Evolutionary conservation across 2,797 vertebrate species (phyloP).

Genomic region (Apogon talboti): DNA sequence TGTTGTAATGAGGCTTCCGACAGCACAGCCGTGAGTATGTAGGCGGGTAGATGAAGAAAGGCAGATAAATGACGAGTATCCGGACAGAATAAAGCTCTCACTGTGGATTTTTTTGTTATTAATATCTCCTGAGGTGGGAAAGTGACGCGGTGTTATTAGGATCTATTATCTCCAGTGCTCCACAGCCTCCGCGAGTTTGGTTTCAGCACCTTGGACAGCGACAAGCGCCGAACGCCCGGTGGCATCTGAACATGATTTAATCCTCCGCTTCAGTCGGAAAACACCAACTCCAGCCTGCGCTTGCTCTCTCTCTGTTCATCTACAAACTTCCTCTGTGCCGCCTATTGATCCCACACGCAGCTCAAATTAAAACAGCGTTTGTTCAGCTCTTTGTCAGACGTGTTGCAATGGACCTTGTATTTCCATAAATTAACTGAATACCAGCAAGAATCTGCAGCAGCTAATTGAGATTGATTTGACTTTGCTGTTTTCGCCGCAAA

Average conservation of each 20-base stretch:
- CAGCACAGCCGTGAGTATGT: slow-evolving; percentile 54
- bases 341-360: neutral
- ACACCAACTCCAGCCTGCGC: slow-evolving; percentile 23
- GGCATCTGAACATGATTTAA: too few relatives aligned
- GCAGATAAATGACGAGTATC: slow-evolving; percentile 25
- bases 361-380: neutral
- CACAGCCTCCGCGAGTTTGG: neutral
- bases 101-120: slow-evolving; percentile 1
- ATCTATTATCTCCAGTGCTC: neutral
- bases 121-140: slow-evolving; percentile 11
- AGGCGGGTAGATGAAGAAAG: slow-evolving; percentile 33
- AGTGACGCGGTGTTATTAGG: neutral
- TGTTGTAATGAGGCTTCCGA: slow-evolving; percentile 21
- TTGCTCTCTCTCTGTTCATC: slow-evolving; percentile 33
- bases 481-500: neutral
- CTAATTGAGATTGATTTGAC: neutral
- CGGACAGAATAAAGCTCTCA: slow-evolving; percentile 2
- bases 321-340: neutral
- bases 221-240: neutral
- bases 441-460: neutral
- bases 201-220: slow-evolving; percentile 39
- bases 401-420: too few relatives aligned
- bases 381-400: neutral
- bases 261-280: slow-evolving; percentile 14
- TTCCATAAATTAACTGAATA: neutral